Base-by-base conservation (phyloP, 1,140 invertebrate genomes). In the Macrosteles quadrilineatus region DNA sequence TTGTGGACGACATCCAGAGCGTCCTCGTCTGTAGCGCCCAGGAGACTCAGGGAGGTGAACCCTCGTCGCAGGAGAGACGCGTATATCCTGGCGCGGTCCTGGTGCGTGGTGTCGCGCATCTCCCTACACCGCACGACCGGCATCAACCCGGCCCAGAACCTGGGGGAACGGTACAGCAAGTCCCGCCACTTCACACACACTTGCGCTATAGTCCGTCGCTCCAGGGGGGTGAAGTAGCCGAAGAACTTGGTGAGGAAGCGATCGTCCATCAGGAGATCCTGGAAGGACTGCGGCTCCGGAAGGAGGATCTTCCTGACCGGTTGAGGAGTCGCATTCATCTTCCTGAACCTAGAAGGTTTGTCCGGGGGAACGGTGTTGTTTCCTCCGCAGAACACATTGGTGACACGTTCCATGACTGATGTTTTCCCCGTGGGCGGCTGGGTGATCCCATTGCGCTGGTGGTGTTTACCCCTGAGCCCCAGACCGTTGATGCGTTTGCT, bases 21-120 rank as follows among this genome's bases (percentile, higher is more conserved):
- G 82, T 97, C 95, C 76, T 94, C 91, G 79, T 98, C 95, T 11
- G 87, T 89, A 29, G 94, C 94, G 4, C 92, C 92, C 63, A 95
- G 85, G 45, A 97, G 83, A 53, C 90, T 89, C 1, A 97, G 81
- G 0, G 91, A 89, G 75, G 95, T 91, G 78, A 97, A 96, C 29
- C 92, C 93, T 73, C 95, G 85, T 72, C 89, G 83, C 55, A 96
- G 86, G 66, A 97, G 83, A 67, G 92, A 93, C 69, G 89, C 88
- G 80, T 94, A 96, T 69, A 95, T 87, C 40, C 88, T 84, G 50
- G 87, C 85, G 73, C 87, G 85, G 71, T 89, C 89, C 72, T 85
- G 86, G 21, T 84, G 85, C n/a, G 87, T 81, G 76, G 87, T 83
- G 23, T 82, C 81, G 27, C 90, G 84, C 19, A 95, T 83, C 72